Evolutionary conservation across 1,140 invertebrate species (phyloP), one percentile per base, ranked within the genome.

Genomic region (Helicorthomorpha holstii): DNA sequence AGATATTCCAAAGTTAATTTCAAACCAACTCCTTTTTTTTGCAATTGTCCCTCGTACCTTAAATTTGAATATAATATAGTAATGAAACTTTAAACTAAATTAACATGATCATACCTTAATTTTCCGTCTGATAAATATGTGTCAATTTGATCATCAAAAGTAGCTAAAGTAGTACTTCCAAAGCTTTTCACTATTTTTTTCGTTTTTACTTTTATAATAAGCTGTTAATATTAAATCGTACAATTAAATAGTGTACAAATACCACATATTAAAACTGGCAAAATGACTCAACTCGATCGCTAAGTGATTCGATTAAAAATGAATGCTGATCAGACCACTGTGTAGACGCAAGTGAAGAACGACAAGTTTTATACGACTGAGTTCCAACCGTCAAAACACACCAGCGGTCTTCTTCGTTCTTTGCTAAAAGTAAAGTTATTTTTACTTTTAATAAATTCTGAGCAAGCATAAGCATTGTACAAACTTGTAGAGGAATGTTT

Each of bases 151-250:
- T 74, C 57, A 29, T 72, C 70, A 56, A 67, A 72, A 38, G 71
- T 63, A 14, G 72, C 69, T 27, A 74, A 53, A 1, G 72, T 74
- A 16, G 7, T 16, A 16, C 29, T 7, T 7, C 7, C 7, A 34
- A 73, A 67, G 43, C 69, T 70, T 54, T 66, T 73, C 47, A 75
- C 63, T 41, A 75, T 61, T 44, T 71, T 61, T 55, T 72, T 74
- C 38, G 67, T 70, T 56, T 75, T 75, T 25, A 70, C 55, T 54
- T 71, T 69, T 50, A 70, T 61, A 12, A 59, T 54, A 19, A 54
- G 7, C 52, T 53, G 25, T 34, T 34, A 34, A 7, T 7, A 34
- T 7, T 34, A 16, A 34, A 34, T 50, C 50, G 26, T 46, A 52
- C 46, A 53, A 27, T 48, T 34, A 14, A 14, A 14, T 4, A 14